Evolutionary conservation across 2,113 vertebrate genomes (phyloP).

Genomic region (Chloropsis hardwickii): DNA sequence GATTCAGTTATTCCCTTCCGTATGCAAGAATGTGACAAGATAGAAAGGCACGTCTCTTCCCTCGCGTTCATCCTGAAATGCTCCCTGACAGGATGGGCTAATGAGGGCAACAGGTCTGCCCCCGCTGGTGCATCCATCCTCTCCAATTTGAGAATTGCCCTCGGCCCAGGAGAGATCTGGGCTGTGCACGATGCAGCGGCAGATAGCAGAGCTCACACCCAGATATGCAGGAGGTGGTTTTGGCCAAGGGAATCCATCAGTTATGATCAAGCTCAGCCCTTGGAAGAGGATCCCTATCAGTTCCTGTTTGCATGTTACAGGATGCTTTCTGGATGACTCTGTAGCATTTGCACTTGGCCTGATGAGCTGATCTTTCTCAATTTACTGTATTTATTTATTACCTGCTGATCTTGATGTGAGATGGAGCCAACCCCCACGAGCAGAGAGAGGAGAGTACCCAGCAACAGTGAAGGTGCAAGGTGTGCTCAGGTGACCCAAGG

Average conservation of each 20-base stretch:
- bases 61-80: not conserved
- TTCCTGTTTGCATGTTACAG: not conserved
- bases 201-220: constrained; percentile 18
- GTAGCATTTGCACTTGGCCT: not conserved
- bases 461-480: not conserved
- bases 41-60: not conserved
- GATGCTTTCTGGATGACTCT: not conserved
- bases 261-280: not conserved
- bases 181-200: not conserved
- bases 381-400: not conserved
- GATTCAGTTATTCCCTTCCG: not conserved
- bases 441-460: not conserved
- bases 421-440: not conserved
- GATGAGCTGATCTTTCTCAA: constrained; percentile 10
- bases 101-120: not conserved
- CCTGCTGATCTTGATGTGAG: not conserved
- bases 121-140: not conserved
- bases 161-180: not conserved
- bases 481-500: not conserved
- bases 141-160: not conserved
- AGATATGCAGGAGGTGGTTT: not conserved
- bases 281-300: not conserved
- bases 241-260: not conserved
- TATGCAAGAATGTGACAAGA: constrained; percentile 8
- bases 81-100: not conserved